phyloP scores from a whole-genome alignment of 1,140 invertebrate genomes.

The Halesus radiatus region DNA sequence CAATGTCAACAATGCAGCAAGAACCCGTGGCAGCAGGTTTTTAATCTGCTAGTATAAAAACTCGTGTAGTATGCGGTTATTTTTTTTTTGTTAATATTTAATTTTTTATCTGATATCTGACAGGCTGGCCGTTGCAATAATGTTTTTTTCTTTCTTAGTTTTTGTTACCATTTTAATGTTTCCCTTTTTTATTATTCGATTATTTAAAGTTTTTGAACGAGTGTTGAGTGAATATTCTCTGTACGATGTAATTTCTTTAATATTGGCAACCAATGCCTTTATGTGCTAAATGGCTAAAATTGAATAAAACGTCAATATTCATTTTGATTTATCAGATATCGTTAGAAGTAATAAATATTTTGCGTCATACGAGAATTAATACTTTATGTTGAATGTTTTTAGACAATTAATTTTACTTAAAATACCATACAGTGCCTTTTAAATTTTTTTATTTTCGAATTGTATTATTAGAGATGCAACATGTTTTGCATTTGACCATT shows the following conservation, averaged over 20 bases:
- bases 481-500: no score
- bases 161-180: slow-evolving; percentile 25
- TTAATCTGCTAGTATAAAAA: no score
- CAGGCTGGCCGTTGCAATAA: slow-evolving; percentile 66
- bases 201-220: neutral
- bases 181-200: neutral
- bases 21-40: no score
- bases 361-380: no score
- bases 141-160: slow-evolving; percentile 30
- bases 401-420: slow-evolving; percentile 13
- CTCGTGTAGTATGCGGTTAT: neutral
- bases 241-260: neutral
- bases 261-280: neutral
- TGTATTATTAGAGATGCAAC: no score
- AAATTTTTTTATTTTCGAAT: no score
- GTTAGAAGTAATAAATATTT: no score
- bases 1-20: no score
- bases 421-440: slow-evolving; percentile 1
- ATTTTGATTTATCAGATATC: no score
- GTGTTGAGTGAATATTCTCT: neutral
- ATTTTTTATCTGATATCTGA: slow-evolving; percentile 32
- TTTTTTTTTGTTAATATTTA: neutral
- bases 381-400: neutral
- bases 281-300: neutral
- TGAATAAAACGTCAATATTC: no score